Percentiles rank a stretch among this genome's conserved stretches.
phyloP scores from a whole-genome alignment of 1,140 invertebrate species.

The Drosophila varians region DNA sequence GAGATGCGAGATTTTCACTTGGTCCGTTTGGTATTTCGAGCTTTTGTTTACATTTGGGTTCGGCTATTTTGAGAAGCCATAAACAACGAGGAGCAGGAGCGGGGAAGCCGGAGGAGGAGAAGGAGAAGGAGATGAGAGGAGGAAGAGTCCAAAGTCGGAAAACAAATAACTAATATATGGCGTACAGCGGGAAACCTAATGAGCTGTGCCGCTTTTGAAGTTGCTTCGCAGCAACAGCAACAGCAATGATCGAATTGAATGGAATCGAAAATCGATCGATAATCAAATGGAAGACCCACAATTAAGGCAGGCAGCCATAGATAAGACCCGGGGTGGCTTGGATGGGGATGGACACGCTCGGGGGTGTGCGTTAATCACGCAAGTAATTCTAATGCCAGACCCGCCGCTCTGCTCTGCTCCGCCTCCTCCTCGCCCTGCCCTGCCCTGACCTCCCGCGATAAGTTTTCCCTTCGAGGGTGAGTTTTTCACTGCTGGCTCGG shows the following conservation, averaged over 20 bases:
- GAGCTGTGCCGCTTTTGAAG: slow-evolving; percentile 77
- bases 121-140: slow-evolving; percentile 19
- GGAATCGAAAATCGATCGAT: slow-evolving; percentile 70
- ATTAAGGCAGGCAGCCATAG: slow-evolving; percentile 79
- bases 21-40: slow-evolving; percentile 41
- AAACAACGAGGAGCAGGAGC: slow-evolving; percentile 58
- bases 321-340: slow-evolving; percentile 54
- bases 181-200: slow-evolving; percentile 50
- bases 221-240: slow-evolving; percentile 38
- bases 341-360: slow-evolving; percentile 42
- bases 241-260: slow-evolving; percentile 56
- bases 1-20: slow-evolving; percentile 38
- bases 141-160: slow-evolving; percentile 49
- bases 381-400: slow-evolving; percentile 76
- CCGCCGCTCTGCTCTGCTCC: not conserved
- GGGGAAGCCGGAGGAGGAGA: not conserved
- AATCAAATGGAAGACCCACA: slow-evolving; percentile 77
- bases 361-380: slow-evolving; percentile 80
- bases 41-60: slow-evolving; percentile 78
- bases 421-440: slow-evolving; percentile 12
- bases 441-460: slow-evolving; percentile 44
- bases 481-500: slow-evolving; percentile 48
- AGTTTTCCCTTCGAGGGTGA: slow-evolving; percentile 58
- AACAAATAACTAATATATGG: slow-evolving; percentile 41
- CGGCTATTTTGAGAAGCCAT: slow-evolving; percentile 79